Evolutionary conservation across 2,113 vertebrate species (phyloP).

Genomic region (Proteles cristata): DNA sequence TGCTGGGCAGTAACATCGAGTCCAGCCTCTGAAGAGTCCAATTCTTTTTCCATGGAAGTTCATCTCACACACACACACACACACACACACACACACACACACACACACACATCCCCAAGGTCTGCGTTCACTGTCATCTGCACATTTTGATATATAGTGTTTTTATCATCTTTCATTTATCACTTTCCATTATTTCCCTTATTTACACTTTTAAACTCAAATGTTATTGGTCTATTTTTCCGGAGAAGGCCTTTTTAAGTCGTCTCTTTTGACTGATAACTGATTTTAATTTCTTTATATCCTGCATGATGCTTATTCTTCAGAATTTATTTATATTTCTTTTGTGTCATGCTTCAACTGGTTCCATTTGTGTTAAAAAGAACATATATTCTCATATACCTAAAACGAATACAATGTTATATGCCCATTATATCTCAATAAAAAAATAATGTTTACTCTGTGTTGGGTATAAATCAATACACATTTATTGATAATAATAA

Average conservation of each 20-base stretch:
- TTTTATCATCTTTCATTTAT: neutral
- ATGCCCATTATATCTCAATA: neutral
- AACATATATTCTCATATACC: neutral
- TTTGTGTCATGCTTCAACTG: neutral
- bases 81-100: neutral
- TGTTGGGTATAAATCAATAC: neutral
- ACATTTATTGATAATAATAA: neutral
- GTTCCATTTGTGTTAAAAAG: neutral
- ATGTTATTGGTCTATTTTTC: neutral
- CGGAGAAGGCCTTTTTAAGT: neutral
- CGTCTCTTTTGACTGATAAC: neutral
- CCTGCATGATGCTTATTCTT: neutral
- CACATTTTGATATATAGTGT: neutral
- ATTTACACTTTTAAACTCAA: neutral
- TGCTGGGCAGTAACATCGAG: conserved; percentile 45
- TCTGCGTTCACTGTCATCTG: neutral
- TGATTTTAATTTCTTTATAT: neutral
- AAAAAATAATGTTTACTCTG: neutral
- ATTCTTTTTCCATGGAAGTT: conserved; percentile 49
- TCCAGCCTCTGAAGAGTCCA: conserved; percentile 61
- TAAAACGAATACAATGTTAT: neutral
- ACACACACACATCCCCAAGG: neutral
- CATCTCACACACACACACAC: neutral
- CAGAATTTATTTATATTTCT: conserved; percentile 10
- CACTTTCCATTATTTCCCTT: neutral